Conservation (phyloP, 1,140 invertebrate species). For the Melitaea cinxia region DNA sequence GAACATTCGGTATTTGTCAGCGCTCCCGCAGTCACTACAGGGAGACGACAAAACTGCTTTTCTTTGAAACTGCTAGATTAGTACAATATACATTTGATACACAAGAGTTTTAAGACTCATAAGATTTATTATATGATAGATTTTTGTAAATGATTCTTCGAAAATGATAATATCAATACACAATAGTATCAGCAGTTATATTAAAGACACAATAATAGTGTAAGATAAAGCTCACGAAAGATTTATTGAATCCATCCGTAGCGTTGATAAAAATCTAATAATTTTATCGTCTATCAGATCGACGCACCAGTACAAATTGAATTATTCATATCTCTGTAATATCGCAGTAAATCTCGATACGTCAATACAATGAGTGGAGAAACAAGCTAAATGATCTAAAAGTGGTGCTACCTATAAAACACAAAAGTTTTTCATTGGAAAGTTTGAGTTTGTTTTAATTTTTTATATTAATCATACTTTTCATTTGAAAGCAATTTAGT, state of each 20-base stretch:
- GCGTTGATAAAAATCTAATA: conserved; percentile 36
- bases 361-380: conserved; percentile 23
- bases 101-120: not conserved
- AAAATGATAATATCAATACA: not conserved
- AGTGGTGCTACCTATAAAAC: not conserved
- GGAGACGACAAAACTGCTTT: conserved; percentile 9
- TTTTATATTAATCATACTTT: no score
- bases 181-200: not conserved
- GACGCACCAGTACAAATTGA: conserved; percentile 32
- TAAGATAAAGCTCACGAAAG: conserved; percentile 8
- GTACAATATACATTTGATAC: not conserved
- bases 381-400: conserved; percentile 16
- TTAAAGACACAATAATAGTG: not conserved
- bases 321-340: conserved; percentile 35
- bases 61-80: not conserved
- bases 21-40: conserved; percentile 34
- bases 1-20: conserved; percentile 65
- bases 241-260: conserved; percentile 25
- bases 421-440: no score
- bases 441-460: no score
- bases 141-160: not conserved
- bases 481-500: not conserved
- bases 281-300: conserved; percentile 37
- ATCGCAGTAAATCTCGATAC: conserved; percentile 27
- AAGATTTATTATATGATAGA: not conserved